A percentile compares a stretch with the other conserved stretches of the same genome.
Conservation (phyloP, 2,113 vertebrate species). For the Butorides virescens region DNA sequence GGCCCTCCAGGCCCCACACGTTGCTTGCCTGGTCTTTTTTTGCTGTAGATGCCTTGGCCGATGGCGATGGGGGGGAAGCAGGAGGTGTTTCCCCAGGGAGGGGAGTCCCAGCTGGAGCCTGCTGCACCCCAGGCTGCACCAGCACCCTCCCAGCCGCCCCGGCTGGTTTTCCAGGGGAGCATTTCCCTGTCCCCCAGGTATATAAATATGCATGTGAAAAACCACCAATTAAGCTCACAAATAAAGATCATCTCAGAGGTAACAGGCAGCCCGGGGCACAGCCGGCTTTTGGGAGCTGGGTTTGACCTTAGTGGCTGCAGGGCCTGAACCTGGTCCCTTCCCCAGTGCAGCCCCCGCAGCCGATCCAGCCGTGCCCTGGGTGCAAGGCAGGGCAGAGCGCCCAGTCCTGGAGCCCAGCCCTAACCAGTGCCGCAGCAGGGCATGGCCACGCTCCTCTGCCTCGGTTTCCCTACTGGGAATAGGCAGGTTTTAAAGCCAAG, state of each 20-base stretch:
- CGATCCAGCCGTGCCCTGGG: not conserved
- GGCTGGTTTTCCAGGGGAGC: not conserved
- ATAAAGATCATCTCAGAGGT: not conserved
- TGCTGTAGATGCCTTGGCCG: not conserved
- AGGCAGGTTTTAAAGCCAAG: not conserved
- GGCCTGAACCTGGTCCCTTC: not conserved
- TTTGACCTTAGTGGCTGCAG: not conserved
- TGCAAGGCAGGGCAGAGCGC: not conserved
- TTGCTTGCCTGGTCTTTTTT: not conserved
- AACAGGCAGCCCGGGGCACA: not conserved
- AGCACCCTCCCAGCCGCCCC: not conserved
- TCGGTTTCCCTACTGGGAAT: not conserved
- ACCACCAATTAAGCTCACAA: not conserved
- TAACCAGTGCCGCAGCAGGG: not conserved
- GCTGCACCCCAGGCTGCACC: not conserved
- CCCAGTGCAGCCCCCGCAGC: not conserved
- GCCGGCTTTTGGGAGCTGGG: not conserved
- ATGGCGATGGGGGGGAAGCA: accelerated
- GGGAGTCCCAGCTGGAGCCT: not conserved
- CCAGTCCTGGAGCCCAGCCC: not conserved
- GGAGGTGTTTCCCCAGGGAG: not conserved
- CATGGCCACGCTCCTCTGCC: not conserved
- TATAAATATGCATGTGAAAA: not conserved
- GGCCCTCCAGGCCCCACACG: accelerated
- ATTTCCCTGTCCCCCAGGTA: not conserved